Evolutionary conservation across 37 sponge, comb jelly and placozoan genomes (phyloP), one percentile per base, ranked within the genome.

Genomic region (Spongilla lacustris): DNA sequence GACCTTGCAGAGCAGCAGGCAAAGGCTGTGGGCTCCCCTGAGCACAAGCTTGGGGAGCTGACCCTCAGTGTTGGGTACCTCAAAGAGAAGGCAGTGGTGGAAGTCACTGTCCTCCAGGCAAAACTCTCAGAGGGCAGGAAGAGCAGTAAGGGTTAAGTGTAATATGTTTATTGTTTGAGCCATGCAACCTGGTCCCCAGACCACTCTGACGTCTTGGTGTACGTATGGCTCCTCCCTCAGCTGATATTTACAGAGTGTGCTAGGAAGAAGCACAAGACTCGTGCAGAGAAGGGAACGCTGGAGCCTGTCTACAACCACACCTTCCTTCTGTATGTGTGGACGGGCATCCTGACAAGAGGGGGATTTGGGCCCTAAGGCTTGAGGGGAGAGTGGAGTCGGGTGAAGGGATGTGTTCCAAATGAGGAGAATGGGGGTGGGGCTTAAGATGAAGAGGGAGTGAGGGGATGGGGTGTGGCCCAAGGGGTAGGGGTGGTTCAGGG

Each of bases 271-370:
- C 50, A 74, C 85, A 84, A 90, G 79, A 90, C 85, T 4, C 21
- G 35, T 8, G 48, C 71, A 25, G 22, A 82, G 25, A 88, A 89
- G 68, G 66, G 81, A 36, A 77, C 86, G n/a, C 68, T 85, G 25
- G 75, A 92, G 17, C 93, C 89, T 21, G 50, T 83, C 38, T 89
- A 81, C 71, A 74, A 92, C 30, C 77, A 80, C 17, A 41, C 36
- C 1, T 80, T 92, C 72, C 10, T 23, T 33, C 19, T 92, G 92
- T 92, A 37, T 87, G 92, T 78, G 3, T 9, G 41, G 6, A 41
- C 41, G n/a, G n/a, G n/a, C n/a, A n/a, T n/a, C n/a, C n/a, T n/a
- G n/a, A n/a, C n/a, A n/a, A 41, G 41, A 3, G 41, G 3, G 41
- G 6, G 41, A 41, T 9, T 9, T 41, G 41, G 6, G 6, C 41